Evolutionary conservation across 2,113 vertebrate genomes (phyloP).

Genomic region (Helogale parvula): DNA sequence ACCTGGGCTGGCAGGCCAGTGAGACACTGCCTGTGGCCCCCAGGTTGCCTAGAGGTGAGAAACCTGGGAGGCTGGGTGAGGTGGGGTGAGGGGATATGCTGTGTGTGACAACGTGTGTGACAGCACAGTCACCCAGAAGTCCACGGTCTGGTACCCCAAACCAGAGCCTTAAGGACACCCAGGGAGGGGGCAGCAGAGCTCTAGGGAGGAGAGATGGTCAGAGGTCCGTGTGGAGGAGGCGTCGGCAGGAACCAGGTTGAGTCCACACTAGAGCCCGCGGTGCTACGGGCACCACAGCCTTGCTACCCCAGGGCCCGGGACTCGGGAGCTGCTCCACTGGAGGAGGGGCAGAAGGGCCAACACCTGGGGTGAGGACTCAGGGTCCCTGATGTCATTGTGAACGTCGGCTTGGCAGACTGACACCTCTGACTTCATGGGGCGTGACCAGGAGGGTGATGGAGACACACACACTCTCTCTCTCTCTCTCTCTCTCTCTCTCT

Average conservation of each 20-base stretch:
- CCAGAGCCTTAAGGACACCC: neutral
- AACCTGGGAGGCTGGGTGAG: neutral
- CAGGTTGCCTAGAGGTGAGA: neutral
- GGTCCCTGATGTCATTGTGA: neutral
- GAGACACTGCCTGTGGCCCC: neutral
- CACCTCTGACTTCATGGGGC: neutral
- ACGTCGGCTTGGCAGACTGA: neutral
- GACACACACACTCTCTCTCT: neutral
- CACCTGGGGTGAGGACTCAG: neutral
- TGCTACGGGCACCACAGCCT: neutral
- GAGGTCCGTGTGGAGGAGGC: neutral
- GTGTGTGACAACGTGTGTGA: neutral
- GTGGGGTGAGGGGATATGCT: neutral
- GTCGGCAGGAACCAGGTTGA: neutral
- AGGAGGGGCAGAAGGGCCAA: neutral
- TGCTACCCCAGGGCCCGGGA: neutral
- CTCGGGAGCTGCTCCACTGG: rapidly evolving
- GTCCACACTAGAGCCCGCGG: neutral
- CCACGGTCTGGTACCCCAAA: no score
- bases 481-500: no score
- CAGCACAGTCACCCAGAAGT: neutral
- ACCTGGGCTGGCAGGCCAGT: neutral
- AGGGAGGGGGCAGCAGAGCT: no score
- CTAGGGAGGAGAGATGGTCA: neutral
- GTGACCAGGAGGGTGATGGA: neutral